A percentile compares a stretch with the other conserved stretches of the same genome.
phyloP scores from a whole-genome alignment of 92 coral and sea anemone species.

The Umimayanthus chanpuru region DNA sequence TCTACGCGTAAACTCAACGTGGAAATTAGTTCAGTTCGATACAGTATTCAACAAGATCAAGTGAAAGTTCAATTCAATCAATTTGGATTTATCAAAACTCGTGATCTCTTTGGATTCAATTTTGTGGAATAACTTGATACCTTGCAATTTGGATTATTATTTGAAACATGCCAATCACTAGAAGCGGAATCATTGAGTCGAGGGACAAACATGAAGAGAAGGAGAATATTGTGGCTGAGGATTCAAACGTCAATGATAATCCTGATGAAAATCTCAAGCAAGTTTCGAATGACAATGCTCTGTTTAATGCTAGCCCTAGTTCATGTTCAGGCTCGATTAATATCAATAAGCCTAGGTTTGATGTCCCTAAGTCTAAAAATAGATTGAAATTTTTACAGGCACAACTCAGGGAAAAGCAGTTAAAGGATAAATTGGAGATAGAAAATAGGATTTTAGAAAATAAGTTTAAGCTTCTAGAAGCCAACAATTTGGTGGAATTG shows the following conservation, averaged over 20 bases:
- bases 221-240: neutral
- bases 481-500: neutral
- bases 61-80: neutral
- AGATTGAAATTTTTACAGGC: neutral
- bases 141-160: neutral
- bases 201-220: neutral
- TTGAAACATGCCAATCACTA: neutral
- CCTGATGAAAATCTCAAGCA: neutral
- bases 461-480: neutral
- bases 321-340: neutral
- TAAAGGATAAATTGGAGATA: neutral
- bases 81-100: neutral
- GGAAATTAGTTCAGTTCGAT: neutral
- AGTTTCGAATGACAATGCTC: neutral
- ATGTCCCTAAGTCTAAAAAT: neutral
- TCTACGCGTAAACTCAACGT: neutral
- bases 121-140: neutral
- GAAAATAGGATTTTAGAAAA: neutral
- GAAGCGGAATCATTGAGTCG: neutral
- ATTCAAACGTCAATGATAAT: neutral
- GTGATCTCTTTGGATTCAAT: neutral
- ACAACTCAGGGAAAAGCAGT: constrained; percentile 1
- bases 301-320: neutral
- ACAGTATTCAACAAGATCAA: neutral
- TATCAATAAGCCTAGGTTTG: neutral